phyloP scores from a whole-genome alignment of 2,797 vertebrate genomes.

The Sus cebifrons region DNA sequence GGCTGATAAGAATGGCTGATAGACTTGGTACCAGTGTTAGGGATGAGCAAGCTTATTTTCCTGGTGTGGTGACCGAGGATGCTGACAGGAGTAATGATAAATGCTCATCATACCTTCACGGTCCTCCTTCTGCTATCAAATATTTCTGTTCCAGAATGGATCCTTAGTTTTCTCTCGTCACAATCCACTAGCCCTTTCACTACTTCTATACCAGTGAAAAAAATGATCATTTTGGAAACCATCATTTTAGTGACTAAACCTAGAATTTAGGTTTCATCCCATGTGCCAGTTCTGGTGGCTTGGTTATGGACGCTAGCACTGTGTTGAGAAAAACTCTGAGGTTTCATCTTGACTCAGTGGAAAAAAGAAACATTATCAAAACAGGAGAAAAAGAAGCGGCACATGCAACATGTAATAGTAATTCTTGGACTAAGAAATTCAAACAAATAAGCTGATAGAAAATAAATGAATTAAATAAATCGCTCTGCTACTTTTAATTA shows the following conservation, averaged over 20 bases:
- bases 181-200: background rate
- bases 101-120: background rate
- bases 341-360: background rate
- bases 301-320: background rate
- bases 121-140: conserved; percentile 52
- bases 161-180: background rate
- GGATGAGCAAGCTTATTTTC: conserved; percentile 66
- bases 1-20: background rate
- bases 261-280: background rate
- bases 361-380: conserved; percentile 15
- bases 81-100: background rate
- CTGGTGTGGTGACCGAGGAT: conserved; percentile 28
- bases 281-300: background rate
- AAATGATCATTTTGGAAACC: background rate
- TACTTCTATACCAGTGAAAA: conserved; percentile 21
- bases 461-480: conserved; percentile 44
- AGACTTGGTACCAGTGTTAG: background rate
- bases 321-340: background rate
- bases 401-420: background rate
- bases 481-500: conserved; percentile 31
- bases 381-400: background rate
- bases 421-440: background rate
- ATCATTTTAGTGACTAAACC: background rate
- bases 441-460: background rate
- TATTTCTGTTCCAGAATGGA: conserved; percentile 38